Evolutionary conservation across 2,888 invertebrate genomes (phyloP), one percentile per base, ranked within the genome.

Genomic region (Eupithecia subumbrata): DNA sequence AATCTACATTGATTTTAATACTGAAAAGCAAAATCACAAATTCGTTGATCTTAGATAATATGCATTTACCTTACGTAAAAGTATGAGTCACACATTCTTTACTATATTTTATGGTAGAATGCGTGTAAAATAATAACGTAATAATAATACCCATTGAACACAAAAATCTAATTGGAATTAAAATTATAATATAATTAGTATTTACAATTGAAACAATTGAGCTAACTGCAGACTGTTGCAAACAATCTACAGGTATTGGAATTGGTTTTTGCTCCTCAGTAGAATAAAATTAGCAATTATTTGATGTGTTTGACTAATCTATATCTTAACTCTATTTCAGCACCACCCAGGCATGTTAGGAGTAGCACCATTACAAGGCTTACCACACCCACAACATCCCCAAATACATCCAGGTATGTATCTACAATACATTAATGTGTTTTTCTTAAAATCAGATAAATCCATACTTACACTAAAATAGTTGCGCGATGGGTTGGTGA

Each of bases 301-400:
- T 60, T 25, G 25, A 60, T 60, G 9, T n/a, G n/a, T n/a, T 25
- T 60, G 25, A 25, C 5, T 60, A 66, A 75, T 14, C 37, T 37
- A 67, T 67, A 64, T 69, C 72, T 72, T 77, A 67, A 76, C 43
- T 85, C 75, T 84, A 37, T 93, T 93, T 76, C 92, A 95, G 95
- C 95, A 94, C 79, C 95, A 95, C 81, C 95, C 95, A 52, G 94
- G 95, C 73, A 95, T 95, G 95, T 84, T 95, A 80, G 91, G 95
- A 78, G 95, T 95, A 69, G 93, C 91, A 30, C 95, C 93, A 30
- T 81, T 95, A 75, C 95, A 95, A 83, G 94, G 95, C 60, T 82
- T 95, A 79, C 95, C 96, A 63, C 96, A 96, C 86, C 96, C 96
- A 25, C 96, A 95, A 81, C 95, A 95, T 82, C 91, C 95, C n/a